These are phyloP conservation scores for Eclectus roratus DNA, from an alignment of 2,113 vertebrate genomes.

Conservation along the genomic window DNA sequence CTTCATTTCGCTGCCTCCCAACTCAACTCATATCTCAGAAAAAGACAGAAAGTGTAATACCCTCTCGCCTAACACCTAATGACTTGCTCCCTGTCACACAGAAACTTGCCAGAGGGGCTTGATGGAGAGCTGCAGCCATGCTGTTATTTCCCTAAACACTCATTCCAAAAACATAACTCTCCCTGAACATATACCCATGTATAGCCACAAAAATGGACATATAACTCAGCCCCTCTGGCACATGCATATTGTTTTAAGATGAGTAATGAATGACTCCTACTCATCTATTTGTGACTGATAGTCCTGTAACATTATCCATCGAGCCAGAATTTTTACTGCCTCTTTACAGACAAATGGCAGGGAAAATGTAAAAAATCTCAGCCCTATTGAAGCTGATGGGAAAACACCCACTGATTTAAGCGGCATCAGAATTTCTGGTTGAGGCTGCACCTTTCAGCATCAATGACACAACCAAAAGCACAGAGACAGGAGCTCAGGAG, in stretches of 20 bases:
- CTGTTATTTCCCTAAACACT: constrained; percentile 60
- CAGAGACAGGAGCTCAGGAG: neutral
- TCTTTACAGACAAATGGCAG: constrained; percentile 1
- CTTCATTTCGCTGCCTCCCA: constrained; percentile 49
- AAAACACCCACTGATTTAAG: neutral
- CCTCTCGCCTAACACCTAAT: constrained; percentile 47
- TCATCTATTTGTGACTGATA: constrained; percentile 21
- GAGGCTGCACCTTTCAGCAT: neutral
- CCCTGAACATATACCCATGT: constrained; percentile 4
- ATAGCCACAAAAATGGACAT: constrained; percentile 39
- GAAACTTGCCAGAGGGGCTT: constrained; percentile 49
- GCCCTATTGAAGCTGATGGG: neutral
- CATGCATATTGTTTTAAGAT: constrained; percentile 40
- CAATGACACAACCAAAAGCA: neutral
- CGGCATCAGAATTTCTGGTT: neutral
- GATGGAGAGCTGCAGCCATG: constrained; percentile 31
- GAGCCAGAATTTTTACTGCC: neutral
- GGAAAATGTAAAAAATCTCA: constrained; percentile 23
- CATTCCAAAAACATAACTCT: constrained; percentile 57
- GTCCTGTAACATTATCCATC: neutral
- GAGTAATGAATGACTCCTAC: constrained; percentile 14
- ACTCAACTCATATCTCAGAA: constrained; percentile 43
- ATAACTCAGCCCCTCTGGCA: constrained; percentile 56
- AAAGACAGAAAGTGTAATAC: constrained; percentile 56
- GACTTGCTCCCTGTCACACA: constrained; percentile 52